Evolutionary conservation across 2,888 invertebrate genomes (phyloP), one percentile per base, ranked within the genome.

Genomic region (Drosophila mimica): DNA sequence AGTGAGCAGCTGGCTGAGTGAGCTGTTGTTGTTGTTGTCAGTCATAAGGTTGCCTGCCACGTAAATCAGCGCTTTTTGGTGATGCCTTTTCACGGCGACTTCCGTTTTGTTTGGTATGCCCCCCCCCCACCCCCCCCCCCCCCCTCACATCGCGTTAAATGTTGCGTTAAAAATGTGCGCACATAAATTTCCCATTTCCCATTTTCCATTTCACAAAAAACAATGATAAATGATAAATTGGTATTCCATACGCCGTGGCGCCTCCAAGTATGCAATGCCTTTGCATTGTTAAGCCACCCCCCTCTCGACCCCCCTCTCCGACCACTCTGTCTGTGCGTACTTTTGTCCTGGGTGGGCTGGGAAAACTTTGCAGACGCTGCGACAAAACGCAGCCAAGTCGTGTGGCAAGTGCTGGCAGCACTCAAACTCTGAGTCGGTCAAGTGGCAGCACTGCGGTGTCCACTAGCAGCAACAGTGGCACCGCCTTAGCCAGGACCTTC

Each of bases 81-180:
- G 8, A 25, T 15, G 46, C 46, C 20, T 20, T 43, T 20, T 43
- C 46, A 15, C 46, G 15, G 25, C 15, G 1, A 46, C 46, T 40
- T 40, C 7, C 36, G 36, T 36, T 36, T 36, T 7, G 36, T 17
- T 17, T 36, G 36, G 33, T 9, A 33, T 11, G 9, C 33, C 13
- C 36, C 36, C 36, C 13, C 13, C 34, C 13, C 11, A 17, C 7
- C 34, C 51, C 58, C 25, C 56, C 31, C 31, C 9, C 2, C 40
- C 28, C 9, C 11, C n/a, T 33, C 48, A 3, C n/a, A 48, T 48
- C 30, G 87, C 82, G 89, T 80, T 85, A 82, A 85, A 89, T 92
- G 92, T 91, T 81, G 90, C 91, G 93, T 93, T 91, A 91, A 93
- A 90, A 92, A 91, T 91, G 84, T 79, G 84, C 82, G 82, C 84